These are phyloP conservation scores for Drosophila truncata DNA, from an alignment of 1,140 invertebrate genomes.

Conservation along the genomic window DNA sequence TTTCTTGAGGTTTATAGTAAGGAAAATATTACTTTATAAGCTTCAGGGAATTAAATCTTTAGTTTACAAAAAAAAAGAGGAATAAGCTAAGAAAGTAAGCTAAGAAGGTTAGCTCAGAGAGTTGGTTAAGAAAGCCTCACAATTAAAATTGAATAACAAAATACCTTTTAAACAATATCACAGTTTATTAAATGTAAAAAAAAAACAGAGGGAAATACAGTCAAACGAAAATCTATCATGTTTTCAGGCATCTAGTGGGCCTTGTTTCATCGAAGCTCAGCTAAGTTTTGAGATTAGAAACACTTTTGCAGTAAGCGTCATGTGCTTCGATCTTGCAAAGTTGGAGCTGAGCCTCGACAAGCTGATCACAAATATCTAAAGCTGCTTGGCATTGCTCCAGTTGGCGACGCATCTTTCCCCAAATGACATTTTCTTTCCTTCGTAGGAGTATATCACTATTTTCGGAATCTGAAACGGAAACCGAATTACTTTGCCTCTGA, in stretches of 20 bases:
- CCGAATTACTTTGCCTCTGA: neutral
- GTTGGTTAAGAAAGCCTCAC: too few species aligned
- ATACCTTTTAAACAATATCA: neutral
- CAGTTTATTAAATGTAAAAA: slow-evolving; percentile 1
- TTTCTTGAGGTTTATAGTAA: neutral
- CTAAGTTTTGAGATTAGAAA: neutral
- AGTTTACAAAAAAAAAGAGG: neutral
- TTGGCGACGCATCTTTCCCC: slow-evolving; percentile 12
- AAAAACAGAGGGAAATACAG: neutral
- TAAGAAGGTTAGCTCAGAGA: too few species aligned
- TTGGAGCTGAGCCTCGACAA: slow-evolving; percentile 6
- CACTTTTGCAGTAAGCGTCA: neutral
- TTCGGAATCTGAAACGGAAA: neutral
- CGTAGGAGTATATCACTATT: too few species aligned
- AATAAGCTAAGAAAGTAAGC: too few species aligned
- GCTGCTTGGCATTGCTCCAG: slow-evolving; percentile 4
- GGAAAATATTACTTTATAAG: neutral
- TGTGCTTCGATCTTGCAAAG: neutral
- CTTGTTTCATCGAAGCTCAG: neutral
- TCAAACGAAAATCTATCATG: neutral
- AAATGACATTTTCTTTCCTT: neutral
- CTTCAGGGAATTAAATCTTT: neutral
- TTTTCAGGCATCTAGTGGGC: neutral
- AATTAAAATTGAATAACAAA: neutral
- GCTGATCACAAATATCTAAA: slow-evolving; percentile 13